Evolutionary conservation across 1,140 invertebrate species (phyloP).

Genomic region (Aplysia californica): DNA sequence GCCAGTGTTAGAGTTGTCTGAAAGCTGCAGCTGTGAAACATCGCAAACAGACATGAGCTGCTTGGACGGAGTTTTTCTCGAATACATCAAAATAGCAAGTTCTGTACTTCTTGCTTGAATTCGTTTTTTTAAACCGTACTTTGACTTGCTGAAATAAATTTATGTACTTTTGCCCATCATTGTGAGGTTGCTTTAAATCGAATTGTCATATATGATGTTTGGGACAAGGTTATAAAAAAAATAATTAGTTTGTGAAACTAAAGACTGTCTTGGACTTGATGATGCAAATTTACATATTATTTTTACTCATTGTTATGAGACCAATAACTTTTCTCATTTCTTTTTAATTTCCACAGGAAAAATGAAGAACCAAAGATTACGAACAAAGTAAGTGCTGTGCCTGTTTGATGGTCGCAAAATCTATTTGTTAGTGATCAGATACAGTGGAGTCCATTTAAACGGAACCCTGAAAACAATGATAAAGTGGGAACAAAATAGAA

Average conservation of each 20-base stretch:
- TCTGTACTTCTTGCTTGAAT: not conserved
- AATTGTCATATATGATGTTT: no score
- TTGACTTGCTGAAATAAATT: not conserved
- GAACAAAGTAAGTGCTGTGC: slow-evolving; percentile 15
- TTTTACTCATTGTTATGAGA: not conserved
- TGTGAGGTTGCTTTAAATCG: not conserved
- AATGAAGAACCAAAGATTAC: not conserved
- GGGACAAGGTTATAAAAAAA: not conserved
- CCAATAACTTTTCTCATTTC: not conserved
- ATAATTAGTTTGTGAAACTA: no score
- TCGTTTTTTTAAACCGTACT: not conserved
- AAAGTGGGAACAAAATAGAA: no score
- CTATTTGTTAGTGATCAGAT: no score
- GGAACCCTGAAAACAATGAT: no score
- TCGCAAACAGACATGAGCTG: not conserved
- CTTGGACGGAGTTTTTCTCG: not conserved
- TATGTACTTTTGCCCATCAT: not conserved
- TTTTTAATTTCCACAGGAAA: not conserved
- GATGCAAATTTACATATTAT: not conserved
- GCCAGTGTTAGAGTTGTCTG: no score
- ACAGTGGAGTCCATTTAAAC: no score
- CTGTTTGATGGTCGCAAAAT: no score
- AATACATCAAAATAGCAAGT: not conserved
- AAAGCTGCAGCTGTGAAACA: not conserved
- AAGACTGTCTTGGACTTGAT: no score